phyloP scores from a whole-genome alignment of 2,113 vertebrate species.

The Sinosuthora webbiana region DNA sequence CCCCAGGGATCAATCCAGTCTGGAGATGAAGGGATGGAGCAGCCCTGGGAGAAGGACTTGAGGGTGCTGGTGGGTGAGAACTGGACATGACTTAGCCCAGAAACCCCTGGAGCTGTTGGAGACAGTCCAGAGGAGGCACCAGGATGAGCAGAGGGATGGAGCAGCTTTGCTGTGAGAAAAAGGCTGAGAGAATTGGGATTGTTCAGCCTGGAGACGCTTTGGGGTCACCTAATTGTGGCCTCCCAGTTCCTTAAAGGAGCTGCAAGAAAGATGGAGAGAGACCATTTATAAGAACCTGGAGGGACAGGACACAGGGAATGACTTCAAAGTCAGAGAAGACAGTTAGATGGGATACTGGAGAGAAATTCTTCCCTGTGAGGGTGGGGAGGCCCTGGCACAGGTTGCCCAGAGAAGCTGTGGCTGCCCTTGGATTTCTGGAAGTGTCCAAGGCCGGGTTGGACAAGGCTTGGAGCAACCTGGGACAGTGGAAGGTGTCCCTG shows the following conservation, averaged over 20 bases:
- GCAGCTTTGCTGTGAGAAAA: not conserved
- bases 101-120: not conserved
- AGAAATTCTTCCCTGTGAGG: rapidly evolving
- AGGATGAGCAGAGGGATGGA: not conserved
- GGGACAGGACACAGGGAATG: not conserved
- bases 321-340: not conserved
- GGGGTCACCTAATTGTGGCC: not conserved
- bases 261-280: not conserved
- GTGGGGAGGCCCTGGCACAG: not conserved
- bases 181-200: not conserved
- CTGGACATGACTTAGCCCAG: not conserved
- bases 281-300: not conserved
- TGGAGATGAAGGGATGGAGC: not conserved
- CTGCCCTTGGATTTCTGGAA: not conserved
- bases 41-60: not conserved
- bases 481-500: not conserved
- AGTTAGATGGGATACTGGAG: not conserved
- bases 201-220: not conserved
- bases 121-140: not conserved
- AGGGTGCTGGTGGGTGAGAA: not conserved
- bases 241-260: not conserved
- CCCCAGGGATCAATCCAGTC: not conserved
- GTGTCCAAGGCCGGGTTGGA: not conserved
- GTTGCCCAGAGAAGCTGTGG: rapidly evolving
- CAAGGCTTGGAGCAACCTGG: rapidly evolving